Percentiles rank a stretch among this genome's conserved stretches.
Conservation (phyloP, 2,113 vertebrate genomes). For the Gyps fulvus region DNA sequence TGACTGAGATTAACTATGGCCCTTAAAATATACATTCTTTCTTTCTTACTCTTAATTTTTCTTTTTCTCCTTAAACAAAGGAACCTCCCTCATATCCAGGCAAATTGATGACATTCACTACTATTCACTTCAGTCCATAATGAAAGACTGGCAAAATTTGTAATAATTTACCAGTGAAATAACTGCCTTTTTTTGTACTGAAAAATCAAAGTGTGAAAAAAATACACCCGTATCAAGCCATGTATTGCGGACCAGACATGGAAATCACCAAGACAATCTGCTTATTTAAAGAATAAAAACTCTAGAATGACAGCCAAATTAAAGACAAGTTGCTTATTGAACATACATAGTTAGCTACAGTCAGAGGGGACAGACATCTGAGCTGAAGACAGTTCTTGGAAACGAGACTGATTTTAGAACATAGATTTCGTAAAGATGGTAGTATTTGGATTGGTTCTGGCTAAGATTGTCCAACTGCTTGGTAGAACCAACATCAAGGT, state of each 20-base stretch:
- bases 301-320: neutral
- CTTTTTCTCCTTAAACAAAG: neutral
- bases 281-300: neutral
- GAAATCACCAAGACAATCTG: neutral
- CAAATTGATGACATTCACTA: neutral
- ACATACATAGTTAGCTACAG: accelerated
- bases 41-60: neutral
- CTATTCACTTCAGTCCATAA: neutral
- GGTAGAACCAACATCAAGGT: neutral
- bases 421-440: neutral
- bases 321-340: neutral
- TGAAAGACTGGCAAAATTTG: neutral
- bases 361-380: neutral
- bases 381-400: neutral
- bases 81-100: neutral
- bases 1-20: neutral
- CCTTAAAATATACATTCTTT: neutral
- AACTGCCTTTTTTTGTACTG: neutral
- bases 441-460: neutral
- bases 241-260: neutral
- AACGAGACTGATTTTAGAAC: neutral
- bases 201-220: neutral
- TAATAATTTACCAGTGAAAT: neutral
- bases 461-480: neutral
- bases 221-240: accelerated